A percentile compares a stretch with the other conserved stretches of the same genome.
phyloP scores from a whole-genome alignment of 2,888 invertebrate species.

The Abrostola tripartita region DNA sequence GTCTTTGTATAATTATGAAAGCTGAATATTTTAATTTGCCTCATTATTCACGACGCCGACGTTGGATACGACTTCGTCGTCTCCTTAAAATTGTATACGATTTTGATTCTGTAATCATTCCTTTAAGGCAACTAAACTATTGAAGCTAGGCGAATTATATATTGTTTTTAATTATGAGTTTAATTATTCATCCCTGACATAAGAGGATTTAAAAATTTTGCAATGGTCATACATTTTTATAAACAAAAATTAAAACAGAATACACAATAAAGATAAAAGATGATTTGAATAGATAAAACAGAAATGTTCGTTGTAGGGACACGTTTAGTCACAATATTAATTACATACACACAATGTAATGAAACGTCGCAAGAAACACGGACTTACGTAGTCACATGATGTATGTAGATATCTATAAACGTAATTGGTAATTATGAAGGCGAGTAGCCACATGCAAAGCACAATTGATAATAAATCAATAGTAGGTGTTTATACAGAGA shows the following conservation, averaged over 20 bases:
- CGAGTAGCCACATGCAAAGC: constrained; percentile 44
- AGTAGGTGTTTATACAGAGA: constrained; percentile 27
- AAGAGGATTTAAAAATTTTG: background rate
- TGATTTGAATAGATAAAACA: constrained; percentile 5
- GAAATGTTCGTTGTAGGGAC: background rate
- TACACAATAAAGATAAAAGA: background rate
- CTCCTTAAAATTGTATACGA: constrained; percentile 21
- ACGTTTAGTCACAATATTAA: constrained; percentile 9
- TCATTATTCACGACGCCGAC: constrained; percentile 17
- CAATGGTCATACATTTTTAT: background rate
- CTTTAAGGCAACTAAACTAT: constrained; percentile 4
- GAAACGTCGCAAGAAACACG: constrained; percentile 24
- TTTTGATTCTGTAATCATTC: constrained; percentile 16
- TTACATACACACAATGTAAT: constrained; percentile 25
- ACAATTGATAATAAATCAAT: constrained; percentile 49
- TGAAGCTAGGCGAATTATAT: constrained; percentile 13
- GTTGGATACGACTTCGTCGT: constrained; percentile 28
- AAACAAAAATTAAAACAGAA: background rate
- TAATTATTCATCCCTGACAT: background rate
- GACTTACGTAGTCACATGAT: constrained; percentile 25
- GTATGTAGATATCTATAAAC: constrained; percentile 23
- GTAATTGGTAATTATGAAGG: constrained; percentile 42
- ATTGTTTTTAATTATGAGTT: background rate
- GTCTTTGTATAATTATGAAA: constrained; percentile 46
- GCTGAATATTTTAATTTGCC: constrained; percentile 42